Base-by-base conservation (phyloP, 2,797 vertebrate genomes). In the Sphaeramia orbicularis region DNA sequence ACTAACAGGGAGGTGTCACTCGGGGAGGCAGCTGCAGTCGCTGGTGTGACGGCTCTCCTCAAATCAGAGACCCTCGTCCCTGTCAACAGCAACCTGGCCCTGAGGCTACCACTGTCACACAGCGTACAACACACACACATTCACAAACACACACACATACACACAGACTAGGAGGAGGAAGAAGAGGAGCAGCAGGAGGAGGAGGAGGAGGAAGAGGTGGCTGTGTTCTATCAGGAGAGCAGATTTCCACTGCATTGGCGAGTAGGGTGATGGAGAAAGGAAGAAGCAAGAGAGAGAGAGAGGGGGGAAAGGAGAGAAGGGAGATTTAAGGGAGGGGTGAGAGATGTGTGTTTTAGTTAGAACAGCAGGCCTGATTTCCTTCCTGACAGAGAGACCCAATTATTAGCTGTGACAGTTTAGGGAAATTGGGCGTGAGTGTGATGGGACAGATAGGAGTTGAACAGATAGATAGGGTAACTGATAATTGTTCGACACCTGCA, bases 51-150 rank as follows among this genome's bases (percentile, higher is more conserved):
- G 96, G 96, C 96, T 97, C 94, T 94, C 95, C 96, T 98, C 96
- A 97, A 98, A 97, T 98, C 95, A 96, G 95, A 94, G 85, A 95
- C 95, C 95, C 94, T 95, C 95, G 95, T 95, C 96, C 95, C 96
- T 97, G 97, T 98, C 96, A 98, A 95, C 94, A 95, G 95, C 96
- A 96, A 96, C 95, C 95, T 96, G 96, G 95, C 95, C 97, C 97
- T 86, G 93, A 94, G 96, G 97, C 97, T 91, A 97, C 94, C 96
- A 94, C 96, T 98, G 97, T 97, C 96, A 97, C 94, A 95, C 94
- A 92, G 95, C 91, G 93, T 94, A 93, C 95, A 94, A 44, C 69
- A 37, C 37, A 27, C 59, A 12, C 48, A 94, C 90, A 92, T 92
- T 94, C 89, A 62, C 16, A 42, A 53, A 54, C 36, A 41, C 62